Base-by-base conservation (phyloP, 2,113 vertebrate species). In the Gymnarchus niloticus region DNA sequence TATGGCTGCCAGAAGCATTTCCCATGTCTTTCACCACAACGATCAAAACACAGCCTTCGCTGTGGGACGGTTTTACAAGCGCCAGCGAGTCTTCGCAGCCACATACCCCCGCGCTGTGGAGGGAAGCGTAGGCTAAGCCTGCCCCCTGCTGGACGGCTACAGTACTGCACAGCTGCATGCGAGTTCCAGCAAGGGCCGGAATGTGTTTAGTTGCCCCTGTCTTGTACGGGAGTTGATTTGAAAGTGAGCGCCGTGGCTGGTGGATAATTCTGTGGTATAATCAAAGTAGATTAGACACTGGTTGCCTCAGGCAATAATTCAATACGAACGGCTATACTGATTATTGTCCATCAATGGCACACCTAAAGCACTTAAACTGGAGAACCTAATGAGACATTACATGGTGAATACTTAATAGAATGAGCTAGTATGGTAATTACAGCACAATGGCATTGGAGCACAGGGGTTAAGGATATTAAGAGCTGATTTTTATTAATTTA, bases 141-240 rank as follows among this genome's bases (percentile, higher is more conserved):
- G 91, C 57, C 92, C 91, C 93, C 94, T 93, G 90, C 90, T 91
- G 93, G 90, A 10, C 1, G 0, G 12, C 1, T 12, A 4, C 3
- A 81, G 65, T 37, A 56, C 46, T 91, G 86, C 91, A 90, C 84
- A 44, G 57, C 0, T 17, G 9, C 25, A 3, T 48, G 73, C 6
- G 48, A 82, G 56, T 84, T 44, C 73, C 12, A 83, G 49, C 84
- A 82, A 80, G 82, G 46, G 44, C 54, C 7, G 57, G 25, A 81
- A 19, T n/a, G 52, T 41, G 33, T 56, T 69, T 73, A 28, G 37
- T n/a, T 41, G 10, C 57, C 6, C 7, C 59, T 56, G 48, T 19
- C 84, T 77, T 83, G 52, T 83, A 25, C 28, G 56, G 81, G 86
- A 84, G 56, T 78, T 56, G 78, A 84, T 88, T 87, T 85, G 84